phyloP scores from a whole-genome alignment of 2,888 invertebrate species.

The Creontiades dilutus region DNA sequence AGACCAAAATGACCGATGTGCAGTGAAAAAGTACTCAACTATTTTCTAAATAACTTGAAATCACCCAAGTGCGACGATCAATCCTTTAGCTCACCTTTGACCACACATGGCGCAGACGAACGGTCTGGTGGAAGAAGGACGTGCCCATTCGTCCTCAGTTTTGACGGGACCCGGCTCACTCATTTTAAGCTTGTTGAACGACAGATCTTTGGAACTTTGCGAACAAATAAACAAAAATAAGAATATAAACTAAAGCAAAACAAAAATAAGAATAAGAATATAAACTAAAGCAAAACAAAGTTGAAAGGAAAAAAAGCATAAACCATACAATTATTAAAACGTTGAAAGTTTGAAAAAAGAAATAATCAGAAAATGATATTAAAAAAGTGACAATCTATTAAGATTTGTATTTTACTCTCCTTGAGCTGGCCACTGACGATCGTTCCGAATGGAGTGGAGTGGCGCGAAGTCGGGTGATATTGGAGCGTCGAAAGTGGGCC shows the following conservation, averaged over 20 bases:
- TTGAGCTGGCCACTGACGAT: no score
- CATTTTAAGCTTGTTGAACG: conserved; percentile 68
- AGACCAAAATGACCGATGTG: no score
- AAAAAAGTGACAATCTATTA: neutral
- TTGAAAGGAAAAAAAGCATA: neutral
- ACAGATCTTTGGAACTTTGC: conserved; percentile 54
- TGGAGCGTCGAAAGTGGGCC: no score
- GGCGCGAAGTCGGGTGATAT: no score
- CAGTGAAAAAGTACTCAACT: no score
- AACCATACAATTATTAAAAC: neutral
- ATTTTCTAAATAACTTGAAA: no score
- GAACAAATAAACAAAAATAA: conserved; percentile 1
- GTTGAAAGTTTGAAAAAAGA: neutral
- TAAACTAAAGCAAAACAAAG: neutral
- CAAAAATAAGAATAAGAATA: neutral
- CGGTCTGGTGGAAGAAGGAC: conserved; percentile 48
- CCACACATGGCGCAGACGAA: conserved; percentile 71
- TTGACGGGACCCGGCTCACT: conserved; percentile 7
- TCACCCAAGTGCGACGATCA: no score
- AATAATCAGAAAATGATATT: neutral
- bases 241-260: neutral
- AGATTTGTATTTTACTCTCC: no score
- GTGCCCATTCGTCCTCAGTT: conserved; percentile 49
- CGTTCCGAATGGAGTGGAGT: no score
- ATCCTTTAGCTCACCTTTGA: conserved; percentile 65